These are phyloP conservation scores for Denticeps clupeoides DNA, from an alignment of 2,797 vertebrate genomes.

Conservation along the genomic window DNA sequence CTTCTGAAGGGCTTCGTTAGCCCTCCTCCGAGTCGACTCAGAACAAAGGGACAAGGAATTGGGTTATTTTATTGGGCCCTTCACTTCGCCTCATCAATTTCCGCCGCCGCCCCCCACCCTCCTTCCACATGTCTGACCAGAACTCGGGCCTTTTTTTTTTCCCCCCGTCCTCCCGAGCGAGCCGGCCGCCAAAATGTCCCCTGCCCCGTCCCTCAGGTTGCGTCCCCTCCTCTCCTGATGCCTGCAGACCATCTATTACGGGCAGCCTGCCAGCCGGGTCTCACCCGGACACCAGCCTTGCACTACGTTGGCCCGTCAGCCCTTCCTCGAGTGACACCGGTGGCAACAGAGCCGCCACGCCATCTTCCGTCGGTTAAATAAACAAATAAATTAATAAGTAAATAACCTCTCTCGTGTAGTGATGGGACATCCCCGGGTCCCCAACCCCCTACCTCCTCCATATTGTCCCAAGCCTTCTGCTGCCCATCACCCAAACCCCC, in stretches of 20 bases:
- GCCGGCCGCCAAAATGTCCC: not conserved
- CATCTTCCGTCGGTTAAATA: not conserved
- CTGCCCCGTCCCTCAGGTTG: too few species aligned
- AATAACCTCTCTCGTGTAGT: conserved; percentile 7
- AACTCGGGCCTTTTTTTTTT: not conserved
- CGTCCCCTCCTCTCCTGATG: not conserved
- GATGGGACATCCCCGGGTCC: conserved; percentile 6
- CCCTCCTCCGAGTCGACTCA: conserved; percentile 13
- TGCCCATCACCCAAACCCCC: conserved; percentile 11
- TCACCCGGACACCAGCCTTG: not conserved
- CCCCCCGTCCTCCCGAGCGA: not conserved
- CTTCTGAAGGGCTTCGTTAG: conserved; percentile 32
- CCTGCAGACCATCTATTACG: conserved; percentile 2
- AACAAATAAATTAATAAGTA: too few species aligned
- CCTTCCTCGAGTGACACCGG: not conserved
- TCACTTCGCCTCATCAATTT: not conserved
- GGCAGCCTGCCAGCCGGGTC: too few species aligned
- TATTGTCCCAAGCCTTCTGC: conserved; percentile 7
- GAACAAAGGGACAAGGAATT: not conserved
- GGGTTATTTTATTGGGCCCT: not conserved
- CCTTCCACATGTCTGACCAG: not conserved
- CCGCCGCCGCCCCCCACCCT: not conserved
- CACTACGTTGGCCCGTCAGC: not conserved
- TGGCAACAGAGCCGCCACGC: not conserved
- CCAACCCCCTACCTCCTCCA: not conserved